These are phyloP conservation scores for Artibeus lituratus DNA, from an alignment of 2,797 vertebrate genomes.

Conservation along the genomic window DNA sequence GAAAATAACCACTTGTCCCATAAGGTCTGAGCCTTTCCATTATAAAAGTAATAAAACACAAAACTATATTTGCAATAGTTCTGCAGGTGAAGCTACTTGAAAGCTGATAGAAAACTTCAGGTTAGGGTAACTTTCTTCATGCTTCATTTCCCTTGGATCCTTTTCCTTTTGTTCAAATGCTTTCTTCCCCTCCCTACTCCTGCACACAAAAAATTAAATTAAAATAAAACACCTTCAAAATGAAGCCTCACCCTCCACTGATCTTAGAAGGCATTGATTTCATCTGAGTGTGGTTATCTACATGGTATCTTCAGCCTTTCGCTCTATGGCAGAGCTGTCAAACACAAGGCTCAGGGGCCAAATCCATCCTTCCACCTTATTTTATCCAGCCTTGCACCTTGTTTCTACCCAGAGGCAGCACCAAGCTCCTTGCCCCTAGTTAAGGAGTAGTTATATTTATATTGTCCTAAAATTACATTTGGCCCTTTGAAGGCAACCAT, in stretches of 20 bases:
- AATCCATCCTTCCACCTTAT: too few relatives aligned
- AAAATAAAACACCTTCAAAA: slow-evolving; percentile 16
- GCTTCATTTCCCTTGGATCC: neutral
- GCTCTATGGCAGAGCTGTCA: neutral
- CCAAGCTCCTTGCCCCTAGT: too few relatives aligned
- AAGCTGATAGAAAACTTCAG: neutral
- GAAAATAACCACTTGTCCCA: neutral
- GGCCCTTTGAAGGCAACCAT: too few relatives aligned
- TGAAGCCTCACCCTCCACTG: neutral
- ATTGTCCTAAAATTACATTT: too few relatives aligned
- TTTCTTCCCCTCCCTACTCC: neutral
- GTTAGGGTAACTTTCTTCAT: neutral
- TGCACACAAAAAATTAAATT: neutral
- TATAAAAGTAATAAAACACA: neutral
- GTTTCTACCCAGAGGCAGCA: too few relatives aligned
- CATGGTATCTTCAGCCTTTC: neutral
- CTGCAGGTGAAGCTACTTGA: neutral
- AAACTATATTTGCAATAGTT: neutral
- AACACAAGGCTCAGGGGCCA: too few relatives aligned
- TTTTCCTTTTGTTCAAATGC: slow-evolving; percentile 19
- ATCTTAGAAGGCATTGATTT: neutral
- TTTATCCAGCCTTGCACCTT: too few relatives aligned
- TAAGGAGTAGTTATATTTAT: too few relatives aligned
- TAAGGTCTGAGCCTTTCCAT: neutral
- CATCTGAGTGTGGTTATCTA: neutral